A percentile compares a stretch with the other conserved stretches of the same genome.
Evolutionary conservation across 2,888 invertebrate genomes (phyloP).

Genomic region (Marronus borbonicus): DNA sequence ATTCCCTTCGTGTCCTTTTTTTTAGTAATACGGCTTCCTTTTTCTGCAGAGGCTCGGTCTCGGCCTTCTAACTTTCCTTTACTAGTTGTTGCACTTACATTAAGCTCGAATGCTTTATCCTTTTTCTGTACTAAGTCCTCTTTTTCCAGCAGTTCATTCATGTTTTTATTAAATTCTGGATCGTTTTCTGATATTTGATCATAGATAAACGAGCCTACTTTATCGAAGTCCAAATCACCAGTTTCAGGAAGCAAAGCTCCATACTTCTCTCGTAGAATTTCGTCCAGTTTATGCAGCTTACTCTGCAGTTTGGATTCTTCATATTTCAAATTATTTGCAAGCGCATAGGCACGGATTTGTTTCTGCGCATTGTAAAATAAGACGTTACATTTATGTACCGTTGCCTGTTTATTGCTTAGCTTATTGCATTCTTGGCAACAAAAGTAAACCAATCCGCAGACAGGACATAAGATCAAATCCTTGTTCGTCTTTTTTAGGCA

Average conservation of each 20-base stretch:
- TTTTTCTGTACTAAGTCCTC: too few species aligned
- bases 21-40: too few species aligned
- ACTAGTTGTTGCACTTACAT: too few species aligned
- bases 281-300: neutral
- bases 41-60: too few species aligned
- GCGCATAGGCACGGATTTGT: conserved; percentile 15
- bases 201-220: conserved; percentile 10
- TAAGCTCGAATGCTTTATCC: too few species aligned
- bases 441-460: conserved; percentile 64
- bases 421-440: conserved; percentile 65
- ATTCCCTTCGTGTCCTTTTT: neutral
- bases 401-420: conserved; percentile 57
- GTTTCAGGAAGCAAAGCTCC: neutral
- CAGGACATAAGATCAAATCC: conserved; percentile 62
- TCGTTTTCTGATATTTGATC: neutral
- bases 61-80: too few species aligned
- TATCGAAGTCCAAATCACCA: conserved; percentile 3
- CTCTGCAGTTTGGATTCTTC: neutral
- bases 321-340: conserved; percentile 32
- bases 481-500: conserved; percentile 61
- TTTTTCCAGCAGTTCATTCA: neutral
- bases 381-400: conserved; percentile 57
- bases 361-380: conserved; percentile 56
- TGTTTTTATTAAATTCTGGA: neutral
- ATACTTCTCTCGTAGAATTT: conserved; percentile 7